These are phyloP conservation scores for Puntigrus tetrazona DNA, from an alignment of 2,113 vertebrate species.

Conservation along the genomic window DNA sequence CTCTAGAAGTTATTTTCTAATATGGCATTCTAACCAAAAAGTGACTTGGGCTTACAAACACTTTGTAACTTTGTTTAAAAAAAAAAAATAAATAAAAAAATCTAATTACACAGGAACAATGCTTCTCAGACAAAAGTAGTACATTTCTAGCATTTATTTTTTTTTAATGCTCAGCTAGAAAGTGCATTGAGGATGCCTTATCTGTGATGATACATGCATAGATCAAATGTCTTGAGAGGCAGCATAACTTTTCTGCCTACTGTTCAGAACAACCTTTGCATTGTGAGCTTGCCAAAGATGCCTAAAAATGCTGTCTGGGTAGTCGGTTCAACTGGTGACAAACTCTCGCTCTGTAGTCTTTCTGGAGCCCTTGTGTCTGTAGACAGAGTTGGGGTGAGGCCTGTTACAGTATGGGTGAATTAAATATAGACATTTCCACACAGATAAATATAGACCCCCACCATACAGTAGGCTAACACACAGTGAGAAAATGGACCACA, in stretches of 20 bases:
- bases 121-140: no score
- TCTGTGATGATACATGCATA: background rate
- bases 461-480: constrained; percentile 8
- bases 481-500: constrained; percentile 15
- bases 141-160: background rate
- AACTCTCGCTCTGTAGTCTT: constrained; percentile 16
- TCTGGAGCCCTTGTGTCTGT: constrained; percentile 17
- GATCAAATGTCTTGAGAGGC: background rate
- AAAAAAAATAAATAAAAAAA: no score
- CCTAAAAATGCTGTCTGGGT: background rate
- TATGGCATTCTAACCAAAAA: background rate
- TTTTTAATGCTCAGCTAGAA: background rate
- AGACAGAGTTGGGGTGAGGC: constrained; percentile 11
- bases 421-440: constrained; percentile 21
- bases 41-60: background rate
- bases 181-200: background rate
- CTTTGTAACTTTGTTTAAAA: no score
- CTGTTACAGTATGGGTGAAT: constrained; percentile 4
- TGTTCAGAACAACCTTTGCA: constrained; percentile 4
- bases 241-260: constrained; percentile 3
- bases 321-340: background rate
- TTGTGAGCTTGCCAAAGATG: constrained; percentile 19
- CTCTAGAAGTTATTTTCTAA: background rate
- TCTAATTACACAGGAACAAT: no score
- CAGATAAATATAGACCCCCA: constrained; percentile 25